phyloP scores from a whole-genome alignment of 2,888 invertebrate species.

The Gnatocerus cornutus region DNA sequence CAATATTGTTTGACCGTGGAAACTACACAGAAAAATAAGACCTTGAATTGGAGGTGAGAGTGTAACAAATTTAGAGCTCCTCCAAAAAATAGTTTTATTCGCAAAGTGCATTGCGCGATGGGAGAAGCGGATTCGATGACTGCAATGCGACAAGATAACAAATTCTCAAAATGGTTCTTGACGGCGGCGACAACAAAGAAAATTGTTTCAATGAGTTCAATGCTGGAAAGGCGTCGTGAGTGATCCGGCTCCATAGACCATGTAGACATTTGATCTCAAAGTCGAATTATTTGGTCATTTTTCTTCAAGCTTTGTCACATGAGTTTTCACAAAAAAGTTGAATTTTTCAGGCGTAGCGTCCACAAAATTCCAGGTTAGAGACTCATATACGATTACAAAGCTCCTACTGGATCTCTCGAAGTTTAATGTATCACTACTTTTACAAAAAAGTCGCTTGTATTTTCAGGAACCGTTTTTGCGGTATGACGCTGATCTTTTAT shows the following conservation, averaged over 20 bases:
- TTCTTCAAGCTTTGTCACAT: not conserved
- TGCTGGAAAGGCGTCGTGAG: not conserved
- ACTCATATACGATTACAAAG: too few species aligned
- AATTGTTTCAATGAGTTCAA: not conserved
- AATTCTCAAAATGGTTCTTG: not conserved
- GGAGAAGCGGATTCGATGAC: not conserved
- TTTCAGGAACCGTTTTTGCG: too few species aligned
- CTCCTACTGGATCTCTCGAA: too few species aligned
- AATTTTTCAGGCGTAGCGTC: not conserved
- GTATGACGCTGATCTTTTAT: too few species aligned
- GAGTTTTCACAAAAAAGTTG: not conserved
- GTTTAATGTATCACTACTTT: too few species aligned
- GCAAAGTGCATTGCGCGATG: too few species aligned
- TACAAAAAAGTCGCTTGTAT: too few species aligned
- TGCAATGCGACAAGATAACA: not conserved
- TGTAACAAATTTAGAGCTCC: too few species aligned
- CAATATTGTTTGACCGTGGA: too few species aligned
- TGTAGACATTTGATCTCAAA: conserved; percentile 1
- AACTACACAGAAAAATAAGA: too few species aligned
- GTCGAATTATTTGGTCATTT: not conserved
- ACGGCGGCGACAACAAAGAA: not conserved
- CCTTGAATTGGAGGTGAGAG: too few species aligned
- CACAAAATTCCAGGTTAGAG: not conserved
- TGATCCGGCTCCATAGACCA: not conserved
- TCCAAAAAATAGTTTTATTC: too few species aligned